These are phyloP conservation scores for Drosophila athabasca DNA, from an alignment of 1,140 invertebrate genomes.

Conservation along the genomic window DNA sequence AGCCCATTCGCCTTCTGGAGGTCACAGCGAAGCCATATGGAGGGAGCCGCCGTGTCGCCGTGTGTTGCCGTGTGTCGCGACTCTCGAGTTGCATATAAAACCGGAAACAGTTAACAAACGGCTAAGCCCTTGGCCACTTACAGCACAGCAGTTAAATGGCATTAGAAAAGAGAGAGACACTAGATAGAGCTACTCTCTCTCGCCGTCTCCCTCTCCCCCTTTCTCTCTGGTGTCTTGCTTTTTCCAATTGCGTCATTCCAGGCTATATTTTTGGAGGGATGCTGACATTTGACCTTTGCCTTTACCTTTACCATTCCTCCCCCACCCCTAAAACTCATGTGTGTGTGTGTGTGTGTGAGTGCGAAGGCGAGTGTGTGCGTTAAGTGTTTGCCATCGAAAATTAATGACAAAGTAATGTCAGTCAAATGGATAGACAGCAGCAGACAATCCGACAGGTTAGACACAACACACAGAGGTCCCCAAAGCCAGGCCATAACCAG, in stretches of 20 bases:
- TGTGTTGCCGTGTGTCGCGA: conserved; percentile 16
- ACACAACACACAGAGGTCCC: conserved; percentile 6
- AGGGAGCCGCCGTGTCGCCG: not conserved
- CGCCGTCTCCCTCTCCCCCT: not conserved
- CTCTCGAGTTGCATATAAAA: conserved; percentile 38
- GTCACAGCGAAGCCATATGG: conserved; percentile 58
- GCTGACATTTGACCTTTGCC: conserved; percentile 67
- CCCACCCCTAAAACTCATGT: conserved; percentile 1
- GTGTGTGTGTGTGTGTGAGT: conserved; percentile 14
- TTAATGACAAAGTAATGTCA: conserved; percentile 82
- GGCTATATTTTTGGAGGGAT: conserved; percentile 59
- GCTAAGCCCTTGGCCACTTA: conserved; percentile 72
- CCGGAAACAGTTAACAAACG: conserved; percentile 76
- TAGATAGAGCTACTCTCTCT: conserved; percentile 2
- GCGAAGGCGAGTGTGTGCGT: conserved; percentile 33
- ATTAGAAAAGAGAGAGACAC: conserved; percentile 42
- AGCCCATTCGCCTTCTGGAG: conserved; percentile 5
- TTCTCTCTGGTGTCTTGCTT: not conserved
- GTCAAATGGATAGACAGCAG: conserved; percentile 75
- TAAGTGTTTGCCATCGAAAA: conserved; percentile 74
- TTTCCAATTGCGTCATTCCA: conserved; percentile 29
- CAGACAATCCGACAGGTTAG: conserved; percentile 49
- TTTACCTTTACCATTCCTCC: not conserved
- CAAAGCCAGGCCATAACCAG: conserved; percentile 3
- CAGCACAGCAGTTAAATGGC: conserved; percentile 63